Evolutionary conservation across 2,888 invertebrate species (phyloP).

Genomic region (Xanthostigma xanthostigma): DNA sequence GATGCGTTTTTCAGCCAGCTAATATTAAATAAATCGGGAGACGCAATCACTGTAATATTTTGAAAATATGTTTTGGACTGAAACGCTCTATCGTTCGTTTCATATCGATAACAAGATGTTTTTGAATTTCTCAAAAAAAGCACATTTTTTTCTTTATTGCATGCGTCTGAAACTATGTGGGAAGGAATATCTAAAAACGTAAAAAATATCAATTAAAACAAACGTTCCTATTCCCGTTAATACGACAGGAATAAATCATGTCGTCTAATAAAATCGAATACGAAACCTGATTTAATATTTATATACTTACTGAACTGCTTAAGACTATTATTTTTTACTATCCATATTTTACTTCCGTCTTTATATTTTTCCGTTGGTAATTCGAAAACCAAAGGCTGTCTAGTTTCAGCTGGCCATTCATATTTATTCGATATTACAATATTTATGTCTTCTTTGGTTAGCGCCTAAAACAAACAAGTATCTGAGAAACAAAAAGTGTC

Average conservation of each 20-base stretch:
- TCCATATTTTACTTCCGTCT: constrained; percentile 16
- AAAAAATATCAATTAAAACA: constrained; percentile 1
- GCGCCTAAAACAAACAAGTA: constrained; percentile 14
- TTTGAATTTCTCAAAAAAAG: constrained; percentile 30
- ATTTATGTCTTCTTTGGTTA: constrained; percentile 14
- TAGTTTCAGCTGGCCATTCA: constrained; percentile 4
- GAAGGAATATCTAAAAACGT: constrained; percentile 22
- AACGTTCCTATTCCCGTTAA: no score
- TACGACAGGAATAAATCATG: no score
- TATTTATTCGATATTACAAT: constrained; percentile 11
- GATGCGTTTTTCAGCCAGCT: constrained; percentile 17
- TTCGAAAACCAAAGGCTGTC: neutral
- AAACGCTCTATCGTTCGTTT: constrained; percentile 22
- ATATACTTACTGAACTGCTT: constrained; percentile 17
- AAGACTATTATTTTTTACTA: constrained; percentile 13
- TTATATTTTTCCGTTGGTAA: neutral
- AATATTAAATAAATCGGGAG: constrained; percentile 19
- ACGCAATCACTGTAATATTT: constrained; percentile 20
- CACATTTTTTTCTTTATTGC: constrained; percentile 24
- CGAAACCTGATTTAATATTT: neutral
- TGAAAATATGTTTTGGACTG: constrained; percentile 9
- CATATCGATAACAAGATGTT: constrained; percentile 25
- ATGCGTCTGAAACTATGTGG: constrained; percentile 21
- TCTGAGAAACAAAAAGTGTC: no score
- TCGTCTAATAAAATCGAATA: no score